These are phyloP conservation scores for human DNA, from an alignment of 2,113 vertebrate genomes.

Conservation along the genomic window GRCh38 chr1:167060501-167061000, in stretches of 20 bases:
- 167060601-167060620: neutral
- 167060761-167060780: neutral
- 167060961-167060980: neutral
- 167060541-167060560: neutral
- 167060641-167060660: no score
- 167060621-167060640: neutral
- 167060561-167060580: neutral
- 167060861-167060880: accelerated
- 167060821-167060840: accelerated
- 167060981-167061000: neutral
- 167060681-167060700: neutral
- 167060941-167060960: neutral
- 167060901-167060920: accelerated
- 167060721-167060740: neutral
- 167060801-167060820: accelerated
- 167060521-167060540: neutral
- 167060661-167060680: neutral
- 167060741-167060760: neutral
- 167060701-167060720: no score
- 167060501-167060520: neutral
- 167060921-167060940: neutral
- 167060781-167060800: accelerated
- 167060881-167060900: accelerated
- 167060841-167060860: no score
- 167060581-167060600: neutral